These are phyloP conservation scores for Elegia similella DNA, from an alignment of 2,888 invertebrate species.

Conservation along the genomic window DNA sequence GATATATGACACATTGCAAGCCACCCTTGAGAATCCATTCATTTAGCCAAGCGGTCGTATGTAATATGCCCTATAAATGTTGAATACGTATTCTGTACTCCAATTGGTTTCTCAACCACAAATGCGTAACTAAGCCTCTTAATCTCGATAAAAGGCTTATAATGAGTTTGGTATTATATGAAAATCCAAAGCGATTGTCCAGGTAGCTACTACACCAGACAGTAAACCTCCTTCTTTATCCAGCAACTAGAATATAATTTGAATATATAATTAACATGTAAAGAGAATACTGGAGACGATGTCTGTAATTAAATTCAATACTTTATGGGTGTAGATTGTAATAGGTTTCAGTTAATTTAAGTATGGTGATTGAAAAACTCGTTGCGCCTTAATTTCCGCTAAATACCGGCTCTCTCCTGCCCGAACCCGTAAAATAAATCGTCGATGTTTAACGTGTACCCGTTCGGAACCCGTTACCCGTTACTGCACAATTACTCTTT, in stretches of 20 bases:
- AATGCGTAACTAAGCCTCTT: neutral
- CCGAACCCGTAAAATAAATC: constrained; percentile 18
- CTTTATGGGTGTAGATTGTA: constrained; percentile 19
- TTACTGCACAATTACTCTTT: constrained; percentile 15
- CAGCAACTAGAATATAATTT: constrained; percentile 14
- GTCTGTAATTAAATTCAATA: constrained; percentile 9
- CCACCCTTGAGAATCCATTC: no score
- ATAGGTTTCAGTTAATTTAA: constrained; percentile 20
- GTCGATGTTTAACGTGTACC: constrained; percentile 16
- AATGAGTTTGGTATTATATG: neutral
- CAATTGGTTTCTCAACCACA: neutral
- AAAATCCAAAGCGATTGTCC: neutral
- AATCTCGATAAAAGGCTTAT: neutral
- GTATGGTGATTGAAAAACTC: constrained; percentile 34
- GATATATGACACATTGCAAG: no score
- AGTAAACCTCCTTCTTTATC: neutral
- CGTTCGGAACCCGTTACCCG: constrained; percentile 18
- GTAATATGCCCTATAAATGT: no score
- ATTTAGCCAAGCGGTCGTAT: no score
- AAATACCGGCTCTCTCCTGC: constrained; percentile 20
- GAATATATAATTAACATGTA: constrained; percentile 16
- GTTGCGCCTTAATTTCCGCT: constrained; percentile 29
- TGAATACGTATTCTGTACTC: no score
- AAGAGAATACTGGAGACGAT: neutral
- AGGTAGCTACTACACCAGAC: neutral